Conservation (phyloP, 1,140 invertebrate genomes). For the Antheraea pernyi region DNA sequence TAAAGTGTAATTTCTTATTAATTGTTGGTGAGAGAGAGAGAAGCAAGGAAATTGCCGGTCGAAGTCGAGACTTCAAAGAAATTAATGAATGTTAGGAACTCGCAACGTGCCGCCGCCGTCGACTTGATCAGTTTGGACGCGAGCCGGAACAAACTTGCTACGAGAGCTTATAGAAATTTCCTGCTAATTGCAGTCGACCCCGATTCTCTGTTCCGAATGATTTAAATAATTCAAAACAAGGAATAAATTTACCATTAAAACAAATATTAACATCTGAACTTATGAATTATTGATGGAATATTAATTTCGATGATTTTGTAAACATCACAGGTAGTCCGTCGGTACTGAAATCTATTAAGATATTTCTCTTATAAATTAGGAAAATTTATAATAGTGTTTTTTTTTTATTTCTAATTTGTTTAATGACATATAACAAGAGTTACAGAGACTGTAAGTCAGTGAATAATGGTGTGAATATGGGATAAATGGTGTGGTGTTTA, state of each 20-base stretch:
- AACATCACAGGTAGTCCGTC: neutral
- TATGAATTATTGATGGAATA: conserved; percentile 33
- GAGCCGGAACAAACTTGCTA: conserved; percentile 52
- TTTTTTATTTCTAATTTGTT: too few relatives aligned
- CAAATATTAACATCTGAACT: conserved; percentile 23
- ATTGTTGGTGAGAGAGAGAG: conserved; percentile 41
- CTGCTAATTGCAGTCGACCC: conserved; percentile 56
- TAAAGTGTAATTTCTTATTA: conserved; percentile 61
- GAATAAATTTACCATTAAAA: conserved; percentile 30
- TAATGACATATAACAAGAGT: too few relatives aligned
- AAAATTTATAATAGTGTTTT: too few relatives aligned
- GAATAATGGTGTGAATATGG: too few relatives aligned
- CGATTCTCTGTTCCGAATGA: conserved; percentile 37
- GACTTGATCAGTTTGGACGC: conserved; percentile 62
- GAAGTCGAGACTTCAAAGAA: conserved; percentile 66
- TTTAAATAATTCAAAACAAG: conserved; percentile 39
- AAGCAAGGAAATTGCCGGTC: conserved; percentile 58
- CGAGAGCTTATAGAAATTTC: conserved; percentile 62
- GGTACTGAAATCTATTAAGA: neutral
- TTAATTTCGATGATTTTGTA: neutral
- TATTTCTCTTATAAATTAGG: too few relatives aligned
- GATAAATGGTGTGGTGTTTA: too few relatives aligned
- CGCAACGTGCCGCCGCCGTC: conserved; percentile 53
- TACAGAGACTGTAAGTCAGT: too few relatives aligned
- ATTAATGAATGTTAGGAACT: conserved; percentile 76